Conservation (phyloP, 1,140 invertebrate species). For the Ceratosolen solmsi region DNA sequence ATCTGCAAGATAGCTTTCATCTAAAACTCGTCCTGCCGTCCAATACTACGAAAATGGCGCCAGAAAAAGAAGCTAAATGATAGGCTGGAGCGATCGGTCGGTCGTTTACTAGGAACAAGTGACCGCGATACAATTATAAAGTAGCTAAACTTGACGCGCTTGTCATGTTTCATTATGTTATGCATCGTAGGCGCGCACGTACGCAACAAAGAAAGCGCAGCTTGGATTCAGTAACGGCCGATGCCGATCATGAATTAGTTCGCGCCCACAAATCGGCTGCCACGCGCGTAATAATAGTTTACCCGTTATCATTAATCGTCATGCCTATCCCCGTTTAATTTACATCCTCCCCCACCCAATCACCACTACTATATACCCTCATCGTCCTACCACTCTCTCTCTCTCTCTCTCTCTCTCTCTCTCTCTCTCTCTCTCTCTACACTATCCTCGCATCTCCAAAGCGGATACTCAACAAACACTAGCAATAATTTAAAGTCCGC, state of each 20-base stretch:
- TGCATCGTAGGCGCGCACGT: background rate
- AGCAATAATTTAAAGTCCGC: background rate
- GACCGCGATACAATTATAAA: constrained; percentile 16
- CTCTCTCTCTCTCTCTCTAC: background rate
- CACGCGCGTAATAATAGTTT: background rate
- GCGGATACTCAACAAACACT: background rate
- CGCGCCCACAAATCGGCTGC: background rate
- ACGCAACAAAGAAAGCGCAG: constrained; percentile 12
- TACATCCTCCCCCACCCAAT: background rate
- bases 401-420: background rate
- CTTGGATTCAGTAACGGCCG: background rate
- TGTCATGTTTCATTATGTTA: constrained; percentile 29
- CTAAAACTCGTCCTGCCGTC: constrained; percentile 4
- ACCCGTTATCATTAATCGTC: constrained; percentile 6
- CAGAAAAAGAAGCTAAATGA: constrained; percentile 8
- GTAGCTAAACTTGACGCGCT: constrained; percentile 11
- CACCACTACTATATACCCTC: no score
- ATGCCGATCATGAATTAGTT: background rate
- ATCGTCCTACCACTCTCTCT: background rate
- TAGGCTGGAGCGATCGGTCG: background rate
- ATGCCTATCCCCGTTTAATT: background rate
- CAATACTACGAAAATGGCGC: background rate
- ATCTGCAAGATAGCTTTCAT: background rate
- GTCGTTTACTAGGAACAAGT: background rate
- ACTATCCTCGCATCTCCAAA: no score